phyloP scores from a whole-genome alignment of 2,797 vertebrate species.

The Neomorphus geoffroyi region DNA sequence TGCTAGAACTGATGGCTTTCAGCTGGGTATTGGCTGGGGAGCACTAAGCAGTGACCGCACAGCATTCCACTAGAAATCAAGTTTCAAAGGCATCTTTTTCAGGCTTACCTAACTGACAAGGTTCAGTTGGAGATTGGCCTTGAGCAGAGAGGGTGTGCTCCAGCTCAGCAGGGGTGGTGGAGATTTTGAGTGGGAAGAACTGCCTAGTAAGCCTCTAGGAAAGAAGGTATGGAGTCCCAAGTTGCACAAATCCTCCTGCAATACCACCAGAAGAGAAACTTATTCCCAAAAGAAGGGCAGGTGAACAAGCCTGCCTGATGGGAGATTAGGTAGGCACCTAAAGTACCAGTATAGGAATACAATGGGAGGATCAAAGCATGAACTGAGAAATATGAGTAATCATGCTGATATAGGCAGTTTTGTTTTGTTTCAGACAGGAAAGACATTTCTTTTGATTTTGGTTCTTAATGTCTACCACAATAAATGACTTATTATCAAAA shows the following conservation, averaged over 20 bases:
- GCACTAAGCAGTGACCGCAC: slow-evolving; percentile 44
- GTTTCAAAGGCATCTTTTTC: slow-evolving; percentile 65
- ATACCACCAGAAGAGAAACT: slow-evolving; percentile 71
- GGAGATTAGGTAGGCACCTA: slow-evolving; percentile 39
- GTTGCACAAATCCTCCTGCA: slow-evolving; percentile 72
- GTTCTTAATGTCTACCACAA: background rate
- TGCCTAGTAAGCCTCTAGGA: slow-evolving; percentile 71
- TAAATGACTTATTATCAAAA: background rate
- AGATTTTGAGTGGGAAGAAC: slow-evolving; percentile 68
- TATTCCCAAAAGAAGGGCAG: slow-evolving; percentile 68
- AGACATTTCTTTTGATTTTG: background rate
- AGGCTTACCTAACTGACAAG: slow-evolving; percentile 72
- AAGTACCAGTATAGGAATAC: slow-evolving; percentile 23
- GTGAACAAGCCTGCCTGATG: slow-evolving; percentile 59
- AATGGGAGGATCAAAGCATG: slow-evolving; percentile 15
- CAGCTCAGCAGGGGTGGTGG: slow-evolving; percentile 68
- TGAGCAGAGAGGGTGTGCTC: slow-evolving; percentile 68
- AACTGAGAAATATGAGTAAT: background rate
- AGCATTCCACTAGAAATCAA: slow-evolving; percentile 51
- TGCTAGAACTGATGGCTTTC: background rate
- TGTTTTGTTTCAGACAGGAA: slow-evolving; percentile 11
- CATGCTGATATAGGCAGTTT: background rate
- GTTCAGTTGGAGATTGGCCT: slow-evolving; percentile 69
- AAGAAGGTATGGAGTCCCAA: slow-evolving; percentile 65
- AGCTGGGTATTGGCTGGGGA: slow-evolving; percentile 26